Evolutionary conservation across 2,888 invertebrate genomes (phyloP), one percentile per base, ranked within the genome.

Genomic region (Meloe dianella): DNA sequence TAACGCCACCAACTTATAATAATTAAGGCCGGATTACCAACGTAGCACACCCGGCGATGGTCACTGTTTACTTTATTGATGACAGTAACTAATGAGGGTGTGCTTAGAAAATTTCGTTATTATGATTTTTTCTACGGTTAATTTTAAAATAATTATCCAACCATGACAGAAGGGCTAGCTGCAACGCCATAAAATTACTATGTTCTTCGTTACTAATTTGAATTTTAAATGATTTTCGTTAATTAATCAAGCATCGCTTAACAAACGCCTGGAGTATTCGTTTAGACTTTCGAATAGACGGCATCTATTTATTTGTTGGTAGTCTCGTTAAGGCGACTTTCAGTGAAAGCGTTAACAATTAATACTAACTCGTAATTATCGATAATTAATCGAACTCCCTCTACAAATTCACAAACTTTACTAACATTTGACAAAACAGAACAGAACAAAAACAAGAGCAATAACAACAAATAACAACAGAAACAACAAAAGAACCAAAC

Each of bases 221-320:
- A 22, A 24, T 51, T 24, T 51, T 24, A 12, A 51, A 51, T 51
- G 51, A 51, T 51, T 14, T 51, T 6, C 51, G 22, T 24, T 51
- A 51, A 51, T 51, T 51, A 51, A 51, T 51, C 24, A 51, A 22
- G 51, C 22, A 51, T 22, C 51, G 24, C 51, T 51, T 51, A 10
- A 51, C 20, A 22, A 10, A 20, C 20, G 20, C 47, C 47, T 22
- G 2, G 10, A 22, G 22, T 51, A 51, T 22, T 51, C 47, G 47
- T 51, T 20, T 51, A 51, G 47, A 51, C 22, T 51, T 22, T n/a
- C n/a, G 10, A 3, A 51, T 24, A 22, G 24, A 22, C 51, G 10
- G 10, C 22, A 51, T 51, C 22, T 51, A 51, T 51, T 47, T 47
- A 47, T 47, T 51, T 51, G 24, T 10, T 10, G 10, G 41, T 41